These are phyloP conservation scores for Oxytorus armatus DNA, from an alignment of 2,888 invertebrate species.

Conservation along the genomic window DNA sequence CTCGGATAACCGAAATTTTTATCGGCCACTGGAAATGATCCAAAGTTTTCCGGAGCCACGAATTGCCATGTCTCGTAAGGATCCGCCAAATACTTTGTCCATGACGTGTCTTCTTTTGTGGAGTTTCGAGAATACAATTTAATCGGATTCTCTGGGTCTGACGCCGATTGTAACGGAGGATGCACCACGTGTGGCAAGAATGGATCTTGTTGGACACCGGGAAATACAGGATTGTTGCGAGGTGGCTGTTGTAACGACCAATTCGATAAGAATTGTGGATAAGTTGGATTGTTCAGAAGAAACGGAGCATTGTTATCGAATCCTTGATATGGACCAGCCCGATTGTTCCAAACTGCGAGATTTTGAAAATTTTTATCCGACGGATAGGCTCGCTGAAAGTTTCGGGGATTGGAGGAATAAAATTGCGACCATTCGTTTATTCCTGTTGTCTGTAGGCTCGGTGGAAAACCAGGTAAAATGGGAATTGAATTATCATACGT, in stretches of 20 bases:
- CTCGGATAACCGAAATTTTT: conserved; percentile 41
- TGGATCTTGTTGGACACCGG: conserved; percentile 9
- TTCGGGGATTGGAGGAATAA: conserved; percentile 1
- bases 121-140: conserved; percentile 25
- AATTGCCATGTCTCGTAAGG: conserved; percentile 36
- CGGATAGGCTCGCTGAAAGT: conserved; percentile 8
- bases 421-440: conserved; percentile 32
- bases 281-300: conserved; percentile 39
- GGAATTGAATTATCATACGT: background rate
- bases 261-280: conserved; percentile 34
- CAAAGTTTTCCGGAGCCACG: conserved; percentile 24
- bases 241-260: conserved; percentile 47
- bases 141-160: conserved; percentile 12
- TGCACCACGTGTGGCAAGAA: conserved; percentile 16
- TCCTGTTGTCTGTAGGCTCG: background rate
- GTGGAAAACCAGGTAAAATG: background rate
- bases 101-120: conserved; percentile 16
- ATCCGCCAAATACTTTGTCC: conserved; percentile 42
- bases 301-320: conserved; percentile 48
- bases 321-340: conserved; percentile 26
- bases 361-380: conserved; percentile 37
- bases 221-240: background rate
- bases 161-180: conserved; percentile 50
- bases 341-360: conserved; percentile 23
- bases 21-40: conserved; percentile 41